phyloP scores from a whole-genome alignment of 1,140 invertebrate species.

The Leptinotarsa defecta region DNA sequence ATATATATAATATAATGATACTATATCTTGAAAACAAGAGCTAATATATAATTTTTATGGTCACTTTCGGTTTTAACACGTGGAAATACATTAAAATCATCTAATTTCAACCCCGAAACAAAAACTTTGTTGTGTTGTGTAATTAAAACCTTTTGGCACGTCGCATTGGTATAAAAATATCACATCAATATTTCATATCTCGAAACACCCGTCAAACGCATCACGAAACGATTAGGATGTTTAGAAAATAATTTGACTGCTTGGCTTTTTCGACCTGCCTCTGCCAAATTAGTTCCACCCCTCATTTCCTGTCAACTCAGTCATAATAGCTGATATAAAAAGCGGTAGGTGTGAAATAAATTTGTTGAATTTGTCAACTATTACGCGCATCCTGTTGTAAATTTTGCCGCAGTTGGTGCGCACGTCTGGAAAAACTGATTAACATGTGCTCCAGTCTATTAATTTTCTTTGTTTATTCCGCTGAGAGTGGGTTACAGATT shows the following conservation, averaged over 20 bases:
- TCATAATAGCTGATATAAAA: conserved; percentile 22
- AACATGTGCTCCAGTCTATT: not conserved
- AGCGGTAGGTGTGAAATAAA: conserved; percentile 22
- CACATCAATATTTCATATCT: not conserved
- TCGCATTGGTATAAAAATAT: not conserved
- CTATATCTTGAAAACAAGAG: too few species aligned
- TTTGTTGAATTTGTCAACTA: conserved; percentile 21
- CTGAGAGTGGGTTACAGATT: too few species aligned
- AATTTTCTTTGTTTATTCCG: conserved; percentile 6
- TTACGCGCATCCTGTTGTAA: conserved; percentile 20
- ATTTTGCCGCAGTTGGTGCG: not conserved
- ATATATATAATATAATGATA: too few species aligned
- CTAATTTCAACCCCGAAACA: too few species aligned
- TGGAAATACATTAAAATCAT: too few species aligned
- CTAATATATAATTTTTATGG: too few species aligned
- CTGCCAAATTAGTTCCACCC: conserved; percentile 24
- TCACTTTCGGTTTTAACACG: too few species aligned
- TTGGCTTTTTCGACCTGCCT: conserved; percentile 25
- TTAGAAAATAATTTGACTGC: conserved; percentile 22
- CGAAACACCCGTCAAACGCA: conserved; percentile 19
- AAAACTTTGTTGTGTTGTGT: too few species aligned
- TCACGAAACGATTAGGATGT: conserved; percentile 25
- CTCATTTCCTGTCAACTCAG: conserved; percentile 28
- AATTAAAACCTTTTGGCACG: not conserved
- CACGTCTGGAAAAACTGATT: not conserved